These are phyloP conservation scores for Rhorus exstirpatorius DNA, from an alignment of 2,888 invertebrate species.

Conservation along the genomic window DNA sequence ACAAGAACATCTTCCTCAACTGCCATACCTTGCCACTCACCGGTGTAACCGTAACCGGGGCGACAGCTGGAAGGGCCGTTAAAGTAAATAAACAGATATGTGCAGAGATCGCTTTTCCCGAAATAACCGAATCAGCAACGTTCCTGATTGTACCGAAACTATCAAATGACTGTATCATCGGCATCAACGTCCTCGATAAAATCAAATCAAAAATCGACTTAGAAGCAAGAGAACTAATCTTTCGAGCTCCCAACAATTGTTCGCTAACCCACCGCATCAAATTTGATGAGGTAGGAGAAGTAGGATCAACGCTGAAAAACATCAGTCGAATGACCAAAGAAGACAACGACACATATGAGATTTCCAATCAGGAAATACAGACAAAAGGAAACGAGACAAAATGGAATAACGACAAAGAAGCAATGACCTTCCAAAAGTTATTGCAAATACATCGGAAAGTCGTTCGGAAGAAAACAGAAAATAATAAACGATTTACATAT, in stretches of 20 bases:
- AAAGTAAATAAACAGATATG: conserved; percentile 12
- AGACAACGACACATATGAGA: neutral
- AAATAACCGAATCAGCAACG: neutral
- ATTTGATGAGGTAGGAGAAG: neutral
- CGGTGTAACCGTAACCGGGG: conserved; percentile 8
- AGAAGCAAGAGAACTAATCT: neutral
- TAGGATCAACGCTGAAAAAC: neutral
- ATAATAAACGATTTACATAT: too few species aligned
- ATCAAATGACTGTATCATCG: neutral
- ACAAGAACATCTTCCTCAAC: too few species aligned
- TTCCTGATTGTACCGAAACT: neutral
- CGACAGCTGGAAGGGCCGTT: neutral
- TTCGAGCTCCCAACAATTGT: neutral
- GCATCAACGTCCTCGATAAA: conserved; percentile 3
- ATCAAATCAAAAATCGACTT: conserved; percentile 14
- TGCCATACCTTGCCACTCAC: conserved; percentile 1
- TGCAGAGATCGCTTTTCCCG: neutral
- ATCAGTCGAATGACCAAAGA: neutral
- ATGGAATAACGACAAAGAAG: neutral
- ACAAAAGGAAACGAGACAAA: neutral
- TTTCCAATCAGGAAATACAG: neutral
- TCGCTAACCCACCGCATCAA: neutral
- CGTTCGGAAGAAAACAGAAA: too few species aligned
- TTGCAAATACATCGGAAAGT: too few species aligned
- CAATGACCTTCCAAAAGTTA: too few species aligned